Evolutionary conservation across 2,888 invertebrate species (phyloP).

Genomic region (Drosophila macrospina): DNA sequence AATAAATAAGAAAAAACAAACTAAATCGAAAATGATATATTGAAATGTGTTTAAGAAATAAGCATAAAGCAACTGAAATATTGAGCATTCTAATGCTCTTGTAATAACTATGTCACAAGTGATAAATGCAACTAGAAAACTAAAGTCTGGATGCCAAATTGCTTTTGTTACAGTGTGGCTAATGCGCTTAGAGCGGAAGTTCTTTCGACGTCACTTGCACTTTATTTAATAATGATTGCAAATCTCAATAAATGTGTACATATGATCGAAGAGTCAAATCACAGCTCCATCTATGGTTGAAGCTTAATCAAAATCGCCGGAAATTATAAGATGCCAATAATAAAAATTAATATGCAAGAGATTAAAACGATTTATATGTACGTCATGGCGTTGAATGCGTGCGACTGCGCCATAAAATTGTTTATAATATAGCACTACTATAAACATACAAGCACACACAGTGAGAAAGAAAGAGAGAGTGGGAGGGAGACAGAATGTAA

Average conservation of each 20-base stretch:
- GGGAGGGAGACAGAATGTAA: constrained; percentile 16
- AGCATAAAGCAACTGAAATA: constrained; percentile 2
- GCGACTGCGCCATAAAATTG: constrained; percentile 66
- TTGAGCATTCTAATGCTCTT: constrained; percentile 12
- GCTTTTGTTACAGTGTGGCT: background rate
- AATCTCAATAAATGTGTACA: constrained; percentile 4
- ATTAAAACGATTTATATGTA: constrained; percentile 79
- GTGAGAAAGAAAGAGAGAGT: too few relatives aligned
- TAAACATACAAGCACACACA: constrained; percentile 23
- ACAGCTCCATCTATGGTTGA: constrained; percentile 49
- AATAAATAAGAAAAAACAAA: background rate
- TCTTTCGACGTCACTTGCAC: constrained; percentile 56
- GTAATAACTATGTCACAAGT: background rate
- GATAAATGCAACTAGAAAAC: background rate
- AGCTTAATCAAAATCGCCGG: constrained; percentile 69
- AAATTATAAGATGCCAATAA: constrained; percentile 71
- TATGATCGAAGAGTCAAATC: constrained; percentile 34
- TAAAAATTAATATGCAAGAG: constrained; percentile 79
- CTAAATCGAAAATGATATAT: constrained; percentile 37
- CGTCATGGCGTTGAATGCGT: constrained; percentile 65
- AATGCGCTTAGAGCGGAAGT: constrained; percentile 41
- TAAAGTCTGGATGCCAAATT: constrained; percentile 2
- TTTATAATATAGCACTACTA: constrained; percentile 54
- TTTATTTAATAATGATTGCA: constrained; percentile 34
- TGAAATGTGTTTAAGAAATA: constrained; percentile 35